Evolutionary conservation across 1,140 invertebrate species (phyloP).

Genomic region (Mya arenaria): DNA sequence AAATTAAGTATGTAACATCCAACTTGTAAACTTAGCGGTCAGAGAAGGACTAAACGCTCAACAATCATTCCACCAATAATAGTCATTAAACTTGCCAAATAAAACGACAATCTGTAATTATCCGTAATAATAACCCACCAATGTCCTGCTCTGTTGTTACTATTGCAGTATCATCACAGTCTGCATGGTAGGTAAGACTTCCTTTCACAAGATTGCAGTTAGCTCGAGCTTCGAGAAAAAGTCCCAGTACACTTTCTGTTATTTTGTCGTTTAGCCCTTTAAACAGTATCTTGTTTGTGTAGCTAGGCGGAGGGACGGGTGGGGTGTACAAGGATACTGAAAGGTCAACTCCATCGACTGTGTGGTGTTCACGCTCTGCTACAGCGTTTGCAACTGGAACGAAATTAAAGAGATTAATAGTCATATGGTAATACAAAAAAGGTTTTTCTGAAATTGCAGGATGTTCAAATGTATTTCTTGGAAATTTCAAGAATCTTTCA

Average conservation of each 20-base stretch:
- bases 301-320: neutral
- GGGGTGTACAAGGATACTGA: neutral
- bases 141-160: neutral
- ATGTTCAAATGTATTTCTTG: neutral
- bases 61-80: too few species aligned
- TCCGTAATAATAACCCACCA: too few species aligned
- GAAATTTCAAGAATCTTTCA: slow-evolving; percentile 30
- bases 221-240: neutral
- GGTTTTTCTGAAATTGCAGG: neutral
- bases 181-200: slow-evolving; percentile 20
- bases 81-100: too few species aligned
- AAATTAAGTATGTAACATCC: too few species aligned
- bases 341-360: neutral
- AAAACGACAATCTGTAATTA: too few species aligned
- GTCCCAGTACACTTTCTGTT: neutral
- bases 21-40: too few species aligned
- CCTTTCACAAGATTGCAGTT: neutral
- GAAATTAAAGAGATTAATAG: neutral
- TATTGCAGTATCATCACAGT: slow-evolving; percentile 4
- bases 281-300: slow-evolving; percentile 1
- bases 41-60: too few species aligned
- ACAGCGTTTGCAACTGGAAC: slow-evolving; percentile 9
- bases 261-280: slow-evolving; percentile 8
- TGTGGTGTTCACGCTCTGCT: neutral
- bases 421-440: neutral